Conservation (phyloP, 2,113 vertebrate genomes). For the Aphyosemion australe region DNA sequence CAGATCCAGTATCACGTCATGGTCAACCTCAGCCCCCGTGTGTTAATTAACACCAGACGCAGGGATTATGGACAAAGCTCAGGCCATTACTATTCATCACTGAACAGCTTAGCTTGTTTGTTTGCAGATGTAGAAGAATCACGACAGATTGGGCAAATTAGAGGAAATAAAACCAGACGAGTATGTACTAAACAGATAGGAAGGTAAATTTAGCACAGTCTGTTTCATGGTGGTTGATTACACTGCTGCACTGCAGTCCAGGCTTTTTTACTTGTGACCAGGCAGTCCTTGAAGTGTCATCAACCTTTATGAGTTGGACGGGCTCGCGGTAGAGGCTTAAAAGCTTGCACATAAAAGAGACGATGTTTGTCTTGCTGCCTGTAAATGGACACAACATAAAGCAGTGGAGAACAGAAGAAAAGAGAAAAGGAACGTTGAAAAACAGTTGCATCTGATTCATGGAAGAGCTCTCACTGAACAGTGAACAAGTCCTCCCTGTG, state of each 20-base stretch:
- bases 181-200: constrained; percentile 45
- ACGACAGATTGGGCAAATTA: constrained; percentile 59
- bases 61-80: constrained; percentile 67
- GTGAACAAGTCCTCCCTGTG: constrained; percentile 73
- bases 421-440: constrained; percentile 25
- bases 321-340: constrained; percentile 57
- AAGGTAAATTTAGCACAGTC: constrained; percentile 36
- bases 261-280: constrained; percentile 27
- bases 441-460: constrained; percentile 56
- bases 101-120: constrained; percentile 67
- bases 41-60: constrained; percentile 79
- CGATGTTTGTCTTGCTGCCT: constrained; percentile 74
- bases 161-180: constrained; percentile 52
- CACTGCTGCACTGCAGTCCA: constrained; percentile 13
- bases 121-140: constrained; percentile 68
- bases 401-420: constrained; percentile 30
- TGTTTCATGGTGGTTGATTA: constrained; percentile 38
- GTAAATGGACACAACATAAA: constrained; percentile 64
- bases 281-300: constrained; percentile 63
- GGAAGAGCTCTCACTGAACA: constrained; percentile 74
- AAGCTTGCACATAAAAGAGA: constrained; percentile 76
- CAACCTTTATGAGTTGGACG: constrained; percentile 73
- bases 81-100: constrained; percentile 70
- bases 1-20: constrained; percentile 72
- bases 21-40: constrained; percentile 68